Base-by-base conservation (phyloP, 2,888 invertebrate species). In the Volucella inflata region DNA sequence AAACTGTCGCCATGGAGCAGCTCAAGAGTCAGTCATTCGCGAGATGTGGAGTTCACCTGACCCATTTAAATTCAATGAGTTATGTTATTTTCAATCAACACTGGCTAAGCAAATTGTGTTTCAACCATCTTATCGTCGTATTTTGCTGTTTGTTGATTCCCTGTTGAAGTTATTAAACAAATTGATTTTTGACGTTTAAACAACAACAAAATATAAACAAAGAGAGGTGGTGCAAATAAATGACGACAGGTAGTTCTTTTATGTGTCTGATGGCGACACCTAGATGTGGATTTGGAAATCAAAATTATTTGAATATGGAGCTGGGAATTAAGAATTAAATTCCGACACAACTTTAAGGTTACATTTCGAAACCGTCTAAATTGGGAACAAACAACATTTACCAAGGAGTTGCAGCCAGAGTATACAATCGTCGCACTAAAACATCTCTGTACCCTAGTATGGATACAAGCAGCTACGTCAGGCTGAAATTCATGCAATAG, bases 31-130 rank as follows among this genome's bases (percentile, higher is more conserved):
- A 77, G 77, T 30, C 12, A 12, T 8, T 16, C 46, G 53, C 44
- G 48, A 9, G 46, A 46, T 71, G 60, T 75, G 57, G 57, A 65
- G 50, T 36, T 59, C 1, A 21, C 10, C n/a, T 57, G 21, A 21
- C 46, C 68, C 72, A 74, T 68, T 74, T 68, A 68, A 48, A 78
- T 64, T 55, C 60, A 62, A 21, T 77, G 67, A 72, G 60, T 82
- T 77, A 60, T 46, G 67, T 62, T 16, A 30, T 60, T 82, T 30
- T 36, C 2, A 77, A 77, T 65, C 77, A 55, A 36, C 51, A 46
- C 57, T 50, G 57, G 21, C 38, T 40, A 70, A 57, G 21, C 48
- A 59, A 17, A 48, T 59, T 21, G 48, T 71, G 38, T 60, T 59
- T 17, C 38, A 50, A 14, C 21, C 46, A 21, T 48, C 59, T 38